Evolutionary conservation across 2,113 vertebrate genomes (phyloP).

Genomic region (Rana temporaria): DNA sequence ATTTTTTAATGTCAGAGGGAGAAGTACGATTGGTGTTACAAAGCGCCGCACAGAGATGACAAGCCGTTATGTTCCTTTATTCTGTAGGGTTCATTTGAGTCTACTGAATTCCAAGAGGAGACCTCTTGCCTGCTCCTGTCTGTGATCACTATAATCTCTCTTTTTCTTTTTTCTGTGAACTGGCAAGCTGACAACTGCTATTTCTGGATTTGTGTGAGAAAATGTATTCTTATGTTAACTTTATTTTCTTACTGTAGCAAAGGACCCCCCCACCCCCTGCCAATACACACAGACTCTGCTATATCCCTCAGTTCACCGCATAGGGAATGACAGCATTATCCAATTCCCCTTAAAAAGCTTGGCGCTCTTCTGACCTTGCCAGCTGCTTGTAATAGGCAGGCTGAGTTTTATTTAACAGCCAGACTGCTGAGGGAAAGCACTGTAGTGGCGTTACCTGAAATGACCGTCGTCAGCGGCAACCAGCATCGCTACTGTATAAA

Average conservation of each 20-base stretch:
- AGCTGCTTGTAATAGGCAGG: conserved; percentile 36
- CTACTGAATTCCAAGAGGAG: conserved; percentile 7
- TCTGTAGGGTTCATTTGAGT: conserved; percentile 30
- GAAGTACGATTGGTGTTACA: background rate
- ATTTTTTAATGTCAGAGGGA: too few relatives aligned
- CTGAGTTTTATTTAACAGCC: conserved; percentile 45
- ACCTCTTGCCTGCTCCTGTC: background rate
- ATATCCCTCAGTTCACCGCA: background rate
- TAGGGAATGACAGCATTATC: conserved; percentile 21
- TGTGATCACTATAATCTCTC: conserved; percentile 4
- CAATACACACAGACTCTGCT: background rate
- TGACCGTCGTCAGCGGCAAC: conserved; percentile 54
- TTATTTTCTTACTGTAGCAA: background rate
- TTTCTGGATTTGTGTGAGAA: conserved; percentile 32
- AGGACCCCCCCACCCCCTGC: too few relatives aligned
- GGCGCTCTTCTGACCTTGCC: conserved; percentile 30
- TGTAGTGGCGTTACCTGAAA: conserved; percentile 50
- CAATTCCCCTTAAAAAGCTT: conserved; percentile 40
- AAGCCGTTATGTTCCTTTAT: background rate
- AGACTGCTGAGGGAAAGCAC: conserved; percentile 32
- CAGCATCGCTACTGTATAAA: conserved; percentile 24
- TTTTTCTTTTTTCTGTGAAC: conserved; percentile 2
- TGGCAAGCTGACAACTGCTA: conserved; percentile 32
- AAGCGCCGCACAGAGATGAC: background rate
- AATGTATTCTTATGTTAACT: background rate